Base-by-base conservation (phyloP, 35 echinoderm and acorn worm species). In the Strongylocentrotus purpuratus region DNA sequence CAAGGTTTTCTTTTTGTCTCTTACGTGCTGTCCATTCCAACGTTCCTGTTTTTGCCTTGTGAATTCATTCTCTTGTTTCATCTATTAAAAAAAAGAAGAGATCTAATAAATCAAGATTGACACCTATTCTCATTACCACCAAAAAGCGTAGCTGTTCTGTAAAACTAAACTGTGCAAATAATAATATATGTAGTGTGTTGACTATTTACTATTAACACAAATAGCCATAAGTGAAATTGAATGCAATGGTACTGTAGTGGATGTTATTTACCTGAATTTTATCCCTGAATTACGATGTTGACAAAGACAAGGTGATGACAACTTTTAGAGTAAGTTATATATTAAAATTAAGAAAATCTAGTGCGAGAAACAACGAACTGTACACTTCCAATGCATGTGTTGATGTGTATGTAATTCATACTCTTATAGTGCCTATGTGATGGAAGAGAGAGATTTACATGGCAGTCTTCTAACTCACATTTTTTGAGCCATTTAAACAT, bases 401-500 rank as follows among this genome's bases (percentile, higher is more conserved):
- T 45, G 32, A 78, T 89, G 87, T 89, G 25, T 89, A 41, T 93
- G 91, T 93, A 93, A 93, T 93, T 93, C 87, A 89, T 46, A 93
- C 91, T 93, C 91, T 93, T 18, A 50, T 58, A 93, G 91, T 93
- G 91, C 91, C 91, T 93, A 18, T 93, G 91, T 93, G 91, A 33
- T 48, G 31, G 13, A 89, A 33, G 20, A 78, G 65, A 89, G 87
- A 89, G 33, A 89, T 89, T 45, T 78, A 89, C 32, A 45, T 46
- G 91, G 91, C 91, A 93, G 91, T 93, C 91, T 93, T 93, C 91
- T 93, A 93, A 50, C 31, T 78, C 91, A 48, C 91, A 58, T 93
- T 47, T 92, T 93, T 93, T 93, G 91, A 93, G 91, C 91, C 91
- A 93, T 93, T 47, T 93, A 93, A 93, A 93, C 91, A 93, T 93